A percentile compares a stretch with the other conserved stretches of the same genome.
Conservation (phyloP, 1,140 invertebrate species). For the Coenobita brevimanus region DNA sequence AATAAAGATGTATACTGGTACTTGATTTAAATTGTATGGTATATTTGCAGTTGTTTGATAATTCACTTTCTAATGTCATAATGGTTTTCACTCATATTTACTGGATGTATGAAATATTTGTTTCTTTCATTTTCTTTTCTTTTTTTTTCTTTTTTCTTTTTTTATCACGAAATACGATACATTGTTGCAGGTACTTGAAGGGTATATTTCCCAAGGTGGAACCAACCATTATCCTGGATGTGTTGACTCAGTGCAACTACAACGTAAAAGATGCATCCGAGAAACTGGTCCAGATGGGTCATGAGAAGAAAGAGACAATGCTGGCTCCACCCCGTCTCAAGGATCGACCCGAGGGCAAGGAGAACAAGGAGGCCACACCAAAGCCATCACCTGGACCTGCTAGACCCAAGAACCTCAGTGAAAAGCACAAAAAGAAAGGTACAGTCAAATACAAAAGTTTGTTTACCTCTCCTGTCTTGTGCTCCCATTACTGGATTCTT, state of each 20-base stretch:
- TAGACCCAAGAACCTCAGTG: constrained; percentile 75
- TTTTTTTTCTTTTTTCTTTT: no score
- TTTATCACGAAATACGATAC: constrained; percentile 16
- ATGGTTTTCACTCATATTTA: no score
- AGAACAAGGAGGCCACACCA: constrained; percentile 71
- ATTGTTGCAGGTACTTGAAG: constrained; percentile 85
- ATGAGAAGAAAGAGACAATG: constrained; percentile 82
- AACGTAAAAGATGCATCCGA: constrained; percentile 91
- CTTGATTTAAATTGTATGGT: background rate
- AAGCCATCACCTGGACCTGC: constrained; percentile 72
- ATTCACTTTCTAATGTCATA: no score
- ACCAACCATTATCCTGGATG: constrained; percentile 88
- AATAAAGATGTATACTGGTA: background rate
- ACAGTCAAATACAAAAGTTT: no score
- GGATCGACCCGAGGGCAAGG: constrained; percentile 73
- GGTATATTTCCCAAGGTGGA: constrained; percentile 93
- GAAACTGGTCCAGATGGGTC: constrained; percentile 84
- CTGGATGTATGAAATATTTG: no score
- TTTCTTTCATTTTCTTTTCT: no score
- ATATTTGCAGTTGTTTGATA: no score
- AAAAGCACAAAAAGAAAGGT: constrained; percentile 85
- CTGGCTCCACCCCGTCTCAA: constrained; percentile 72
- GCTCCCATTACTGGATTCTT: no score
- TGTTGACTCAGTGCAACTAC: constrained; percentile 87
- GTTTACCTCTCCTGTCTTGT: no score